A percentile compares a stretch with the other conserved stretches of the same genome.
Conservation (phyloP, 2,113 vertebrate species). For the Connochaetes taurinus region DNA sequence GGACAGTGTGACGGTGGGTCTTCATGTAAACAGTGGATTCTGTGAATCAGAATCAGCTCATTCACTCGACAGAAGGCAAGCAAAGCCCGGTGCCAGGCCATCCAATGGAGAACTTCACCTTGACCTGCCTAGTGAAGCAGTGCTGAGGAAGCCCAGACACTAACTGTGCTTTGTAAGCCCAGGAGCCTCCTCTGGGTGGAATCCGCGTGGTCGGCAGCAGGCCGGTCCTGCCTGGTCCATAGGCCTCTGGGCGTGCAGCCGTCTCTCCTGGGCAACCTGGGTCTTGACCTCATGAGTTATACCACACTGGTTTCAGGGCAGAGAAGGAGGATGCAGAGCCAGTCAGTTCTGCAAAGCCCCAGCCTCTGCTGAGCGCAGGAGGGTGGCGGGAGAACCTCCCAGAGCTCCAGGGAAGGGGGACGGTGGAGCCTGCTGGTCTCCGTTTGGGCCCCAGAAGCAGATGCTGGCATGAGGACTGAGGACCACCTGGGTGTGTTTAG, state of each 20-base stretch:
- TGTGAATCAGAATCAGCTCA: conserved; percentile 73
- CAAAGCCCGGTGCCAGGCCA: conserved; percentile 70
- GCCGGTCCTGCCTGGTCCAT: conserved; percentile 25
- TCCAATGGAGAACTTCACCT: conserved; percentile 63
- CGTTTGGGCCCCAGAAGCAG: neutral
- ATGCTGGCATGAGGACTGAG: neutral
- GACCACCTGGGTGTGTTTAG: neutral
- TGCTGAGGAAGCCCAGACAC: conserved; percentile 72
- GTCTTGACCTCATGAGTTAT: neutral
- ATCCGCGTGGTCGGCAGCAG: conserved; percentile 47
- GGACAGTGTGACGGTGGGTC: conserved; percentile 59
- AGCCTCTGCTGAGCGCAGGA: neutral
- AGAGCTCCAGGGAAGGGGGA: neutral
- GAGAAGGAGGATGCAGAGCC: neutral
- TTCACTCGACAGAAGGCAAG: conserved; percentile 73
- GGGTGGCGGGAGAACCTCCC: neutral
- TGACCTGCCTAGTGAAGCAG: conserved; percentile 70
- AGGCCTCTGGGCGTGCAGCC: conserved; percentile 47
- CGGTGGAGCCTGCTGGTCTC: neutral
- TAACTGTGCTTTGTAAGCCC: conserved; percentile 66
- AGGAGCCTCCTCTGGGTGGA: conserved; percentile 64
- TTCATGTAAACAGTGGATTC: conserved; percentile 75
- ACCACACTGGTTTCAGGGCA: neutral
- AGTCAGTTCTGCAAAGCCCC: neutral
- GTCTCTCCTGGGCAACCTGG: conserved; percentile 32